Conservation (phyloP, 2,113 vertebrate genomes). For the Ptilorrhoa leucosticta region DNA sequence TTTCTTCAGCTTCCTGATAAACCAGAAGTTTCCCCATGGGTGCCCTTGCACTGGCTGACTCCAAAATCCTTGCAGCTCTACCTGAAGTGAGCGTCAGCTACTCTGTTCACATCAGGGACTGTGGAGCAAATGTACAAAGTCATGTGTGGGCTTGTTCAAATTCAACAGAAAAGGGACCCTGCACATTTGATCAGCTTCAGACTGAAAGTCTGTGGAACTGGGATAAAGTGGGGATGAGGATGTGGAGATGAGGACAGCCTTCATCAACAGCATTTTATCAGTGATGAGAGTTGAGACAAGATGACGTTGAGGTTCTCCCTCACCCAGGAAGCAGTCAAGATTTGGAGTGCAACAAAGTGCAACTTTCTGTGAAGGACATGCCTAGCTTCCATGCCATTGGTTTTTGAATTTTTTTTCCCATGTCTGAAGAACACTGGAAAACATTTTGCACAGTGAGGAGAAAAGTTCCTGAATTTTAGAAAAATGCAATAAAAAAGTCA, state of each 20-base stretch:
- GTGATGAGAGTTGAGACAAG: not conserved
- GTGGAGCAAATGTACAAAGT: not conserved
- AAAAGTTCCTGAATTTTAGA: not conserved
- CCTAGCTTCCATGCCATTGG: not conserved
- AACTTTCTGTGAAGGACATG: not conserved
- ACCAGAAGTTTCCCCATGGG: not conserved
- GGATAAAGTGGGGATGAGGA: not conserved
- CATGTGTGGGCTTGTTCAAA: not conserved
- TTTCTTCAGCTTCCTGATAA: not conserved
- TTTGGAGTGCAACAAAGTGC: not conserved
- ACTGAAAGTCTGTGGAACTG: not conserved
- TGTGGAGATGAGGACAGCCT: not conserved
- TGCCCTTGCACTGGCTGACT: not conserved
- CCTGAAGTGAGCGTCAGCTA: not conserved
- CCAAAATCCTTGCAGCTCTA: not conserved
- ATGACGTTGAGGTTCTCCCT: not conserved
- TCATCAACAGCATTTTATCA: not conserved
- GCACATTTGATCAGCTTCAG: not conserved
- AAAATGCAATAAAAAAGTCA: not conserved
- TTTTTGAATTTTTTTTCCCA: not conserved
- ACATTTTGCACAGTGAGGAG: not conserved
- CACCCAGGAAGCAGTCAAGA: not conserved
- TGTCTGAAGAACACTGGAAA: not conserved
- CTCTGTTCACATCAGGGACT: not conserved
- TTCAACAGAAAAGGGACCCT: not conserved